A percentile compares a stretch with the other conserved stretches of the same genome.
Evolutionary conservation across 2,113 vertebrate genomes (phyloP).

Genomic region (Notothenia rossii): DNA sequence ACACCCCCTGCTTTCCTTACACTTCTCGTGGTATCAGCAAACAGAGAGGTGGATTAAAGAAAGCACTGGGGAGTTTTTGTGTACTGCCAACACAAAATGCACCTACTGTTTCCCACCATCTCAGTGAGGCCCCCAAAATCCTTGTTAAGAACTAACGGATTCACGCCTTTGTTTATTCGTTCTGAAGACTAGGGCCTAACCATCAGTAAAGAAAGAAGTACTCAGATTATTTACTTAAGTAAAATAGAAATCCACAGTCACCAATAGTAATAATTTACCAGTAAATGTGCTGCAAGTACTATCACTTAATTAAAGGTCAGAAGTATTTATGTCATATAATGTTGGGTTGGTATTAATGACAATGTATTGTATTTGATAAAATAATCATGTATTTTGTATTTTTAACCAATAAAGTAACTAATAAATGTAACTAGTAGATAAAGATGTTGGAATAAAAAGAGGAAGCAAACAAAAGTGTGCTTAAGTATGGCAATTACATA

Average conservation of each 20-base stretch:
- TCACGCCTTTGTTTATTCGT: slow-evolving; percentile 40
- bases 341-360: neutral
- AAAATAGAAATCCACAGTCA: neutral
- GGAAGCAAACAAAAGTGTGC: neutral
- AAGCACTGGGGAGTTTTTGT: slow-evolving; percentile 68
- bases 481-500: neutral
- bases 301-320: no score
- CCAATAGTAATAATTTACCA: neutral
- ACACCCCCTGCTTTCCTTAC: slow-evolving; percentile 63
- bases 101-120: slow-evolving; percentile 62
- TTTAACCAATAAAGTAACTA: neutral
- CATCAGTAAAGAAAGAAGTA: slow-evolving; percentile 5
- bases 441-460: no score
- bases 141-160: slow-evolving; percentile 73
- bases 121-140: slow-evolving; percentile 38
- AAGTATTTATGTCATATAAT: no score
- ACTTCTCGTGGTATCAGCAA: slow-evolving; percentile 79
- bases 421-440: neutral
- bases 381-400: neutral
- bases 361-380: neutral
- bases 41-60: slow-evolving; percentile 73
- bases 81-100: slow-evolving; percentile 64
- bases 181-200: slow-evolving; percentile 1
- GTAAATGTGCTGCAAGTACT: neutral
- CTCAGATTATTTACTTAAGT: slow-evolving; percentile 11